A percentile compares a stretch with the other conserved stretches of the same genome.
Evolutionary conservation across 2,797 vertebrate species (phyloP).

Genomic region (Sphaeramia orbicularis): DNA sequence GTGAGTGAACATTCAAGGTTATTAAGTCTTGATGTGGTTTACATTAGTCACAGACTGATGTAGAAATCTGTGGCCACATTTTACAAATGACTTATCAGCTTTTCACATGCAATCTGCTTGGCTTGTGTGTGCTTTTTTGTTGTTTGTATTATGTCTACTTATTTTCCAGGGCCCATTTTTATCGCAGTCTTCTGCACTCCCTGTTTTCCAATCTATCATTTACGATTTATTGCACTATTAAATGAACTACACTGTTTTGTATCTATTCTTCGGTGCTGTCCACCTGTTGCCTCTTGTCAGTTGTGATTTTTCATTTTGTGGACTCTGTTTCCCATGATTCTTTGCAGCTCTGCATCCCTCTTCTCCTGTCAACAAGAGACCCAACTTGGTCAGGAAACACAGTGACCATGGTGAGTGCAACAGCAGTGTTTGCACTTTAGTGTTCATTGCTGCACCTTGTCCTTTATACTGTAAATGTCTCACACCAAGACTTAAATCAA

Average conservation of each 20-base stretch:
- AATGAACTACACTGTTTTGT: constrained; percentile 49
- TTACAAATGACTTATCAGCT: constrained; percentile 29
- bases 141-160: constrained; percentile 42
- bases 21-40: constrained; percentile 38
- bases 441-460: constrained; percentile 33
- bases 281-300: constrained; percentile 37
- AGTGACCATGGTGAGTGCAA: constrained; percentile 77
- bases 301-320: constrained; percentile 46
- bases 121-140: constrained; percentile 63
- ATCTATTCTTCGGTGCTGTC: constrained; percentile 28
- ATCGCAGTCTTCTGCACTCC: constrained; percentile 25
- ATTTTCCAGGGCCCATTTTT: constrained; percentile 32
- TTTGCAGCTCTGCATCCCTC: constrained; percentile 49
- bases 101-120: constrained; percentile 50
- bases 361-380: constrained; percentile 66
- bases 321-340: constrained; percentile 65
- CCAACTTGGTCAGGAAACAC: constrained; percentile 80
- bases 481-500: neutral
- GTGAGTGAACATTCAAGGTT: constrained; percentile 22
- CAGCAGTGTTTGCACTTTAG: constrained; percentile 27
- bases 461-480: constrained; percentile 2
- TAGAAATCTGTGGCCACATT: constrained; percentile 32
- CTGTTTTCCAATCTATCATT: constrained; percentile 28
- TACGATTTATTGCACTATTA: constrained; percentile 39
- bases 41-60: constrained; percentile 44